Evolutionary conservation across 2,113 vertebrate species (phyloP).

Genomic region (Potamarius usumacintae): DNA sequence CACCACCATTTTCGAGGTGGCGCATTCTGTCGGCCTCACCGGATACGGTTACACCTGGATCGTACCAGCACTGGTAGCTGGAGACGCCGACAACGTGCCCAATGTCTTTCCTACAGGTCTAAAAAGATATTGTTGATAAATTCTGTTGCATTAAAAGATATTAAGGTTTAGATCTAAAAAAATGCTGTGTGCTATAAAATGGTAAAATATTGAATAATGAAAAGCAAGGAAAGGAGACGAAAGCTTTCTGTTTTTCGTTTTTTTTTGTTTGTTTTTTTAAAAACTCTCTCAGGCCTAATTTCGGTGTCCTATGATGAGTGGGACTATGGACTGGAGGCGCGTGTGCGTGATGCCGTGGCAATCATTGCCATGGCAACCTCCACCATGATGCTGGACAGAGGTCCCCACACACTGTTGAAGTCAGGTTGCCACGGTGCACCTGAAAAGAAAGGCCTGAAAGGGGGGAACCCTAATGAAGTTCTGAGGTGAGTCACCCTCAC

Average conservation of each 20-base stretch:
- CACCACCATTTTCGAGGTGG: constrained; percentile 93
- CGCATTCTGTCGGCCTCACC: constrained; percentile 96
- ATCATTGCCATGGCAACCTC: constrained; percentile 97
- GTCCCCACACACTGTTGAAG: constrained; percentile 87
- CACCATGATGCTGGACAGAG: constrained; percentile 95
- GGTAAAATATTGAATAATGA: background rate
- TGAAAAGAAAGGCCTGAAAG: constrained; percentile 82
- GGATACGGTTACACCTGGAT: constrained; percentile 99
- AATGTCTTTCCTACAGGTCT: constrained; percentile 85
- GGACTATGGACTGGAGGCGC: constrained; percentile 96
- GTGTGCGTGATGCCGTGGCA: constrained; percentile 96
- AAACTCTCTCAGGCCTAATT: constrained; percentile 78
- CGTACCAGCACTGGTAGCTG: constrained; percentile 91
- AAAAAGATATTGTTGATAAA: background rate
- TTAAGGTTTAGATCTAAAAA: background rate
- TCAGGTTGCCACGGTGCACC: constrained; percentile 93
- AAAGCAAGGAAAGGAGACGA: too few species aligned
- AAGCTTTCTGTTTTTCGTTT: constrained; percentile 16
- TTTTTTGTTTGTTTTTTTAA: background rate
- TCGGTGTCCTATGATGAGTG: constrained; percentile 98
- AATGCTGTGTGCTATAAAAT: background rate
- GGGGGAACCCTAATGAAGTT: constrained; percentile 75
- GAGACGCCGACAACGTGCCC: constrained; percentile 91
- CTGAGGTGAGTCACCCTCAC: constrained; percentile 69
- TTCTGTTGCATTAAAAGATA: background rate